Percentiles rank a stretch among this genome's conserved stretches.
Conservation (phyloP, 2,797 vertebrate genomes). For the Fratercula arctica region DNA sequence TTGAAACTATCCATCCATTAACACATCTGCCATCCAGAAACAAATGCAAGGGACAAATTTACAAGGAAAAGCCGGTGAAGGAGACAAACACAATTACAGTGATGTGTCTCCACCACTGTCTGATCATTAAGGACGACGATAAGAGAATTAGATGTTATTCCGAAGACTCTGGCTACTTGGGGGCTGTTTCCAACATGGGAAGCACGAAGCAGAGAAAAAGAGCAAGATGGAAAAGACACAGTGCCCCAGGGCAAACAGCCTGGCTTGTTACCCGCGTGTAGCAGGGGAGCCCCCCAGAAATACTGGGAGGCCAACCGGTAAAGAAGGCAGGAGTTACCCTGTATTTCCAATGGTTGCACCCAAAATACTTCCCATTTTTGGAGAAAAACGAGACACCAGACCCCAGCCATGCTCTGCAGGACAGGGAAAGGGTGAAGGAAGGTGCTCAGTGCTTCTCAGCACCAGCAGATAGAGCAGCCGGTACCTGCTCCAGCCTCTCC, state of each 20-base stretch:
- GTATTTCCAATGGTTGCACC: neutral
- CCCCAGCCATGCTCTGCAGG: neutral
- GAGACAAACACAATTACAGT: conserved; percentile 50
- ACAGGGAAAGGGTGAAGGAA: neutral
- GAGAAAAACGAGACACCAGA: neutral
- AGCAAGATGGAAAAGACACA: neutral
- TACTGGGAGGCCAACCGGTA: fast-evolving
- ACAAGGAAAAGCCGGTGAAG: conserved; percentile 31
- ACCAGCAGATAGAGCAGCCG: neutral
- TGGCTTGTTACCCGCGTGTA: neutral
- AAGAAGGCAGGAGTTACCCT: neutral
- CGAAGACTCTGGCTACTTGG: neutral
- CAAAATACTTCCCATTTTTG: neutral
- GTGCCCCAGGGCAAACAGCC: neutral
- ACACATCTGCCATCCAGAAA: conserved; percentile 27
- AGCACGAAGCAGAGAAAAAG: neutral
- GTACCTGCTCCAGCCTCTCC: neutral
- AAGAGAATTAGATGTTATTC: conserved; percentile 17
- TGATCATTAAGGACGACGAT: neutral
- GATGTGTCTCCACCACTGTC: neutral
- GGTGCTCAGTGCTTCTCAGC: neutral
- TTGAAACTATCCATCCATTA: conserved; percentile 24
- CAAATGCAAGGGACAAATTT: conserved; percentile 25
- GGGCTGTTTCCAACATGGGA: neutral
- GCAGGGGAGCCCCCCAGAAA: neutral